These are phyloP conservation scores for Drosophila prostipennis DNA, from an alignment of 2,888 invertebrate species.

Conservation along the genomic window DNA sequence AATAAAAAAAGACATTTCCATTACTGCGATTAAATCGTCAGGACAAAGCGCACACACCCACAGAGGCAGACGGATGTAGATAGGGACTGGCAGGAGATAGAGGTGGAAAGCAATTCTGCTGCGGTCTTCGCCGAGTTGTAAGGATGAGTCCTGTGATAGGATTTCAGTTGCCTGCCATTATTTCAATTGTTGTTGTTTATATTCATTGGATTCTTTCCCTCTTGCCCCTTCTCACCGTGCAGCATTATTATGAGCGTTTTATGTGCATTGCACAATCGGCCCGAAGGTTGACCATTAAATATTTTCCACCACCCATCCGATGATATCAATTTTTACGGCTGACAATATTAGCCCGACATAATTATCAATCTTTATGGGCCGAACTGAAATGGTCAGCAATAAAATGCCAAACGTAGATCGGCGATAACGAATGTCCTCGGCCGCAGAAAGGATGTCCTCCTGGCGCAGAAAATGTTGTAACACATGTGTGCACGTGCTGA, in stretches of 20 bases:
- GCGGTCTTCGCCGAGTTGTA: conserved; percentile 49
- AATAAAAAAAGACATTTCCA: conserved; percentile 79
- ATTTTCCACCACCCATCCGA: conserved; percentile 43
- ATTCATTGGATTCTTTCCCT: conserved; percentile 63
- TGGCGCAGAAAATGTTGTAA: conserved; percentile 33
- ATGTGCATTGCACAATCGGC: conserved; percentile 52
- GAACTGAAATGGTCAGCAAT: conserved; percentile 57
- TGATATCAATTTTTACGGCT: conserved; percentile 72
- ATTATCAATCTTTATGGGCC: conserved; percentile 76
- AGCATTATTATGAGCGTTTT: conserved; percentile 53
- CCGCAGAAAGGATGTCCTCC: conserved; percentile 35
- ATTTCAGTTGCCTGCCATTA: conserved; percentile 64
- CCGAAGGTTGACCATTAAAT: conserved; percentile 57
- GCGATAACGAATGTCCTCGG: conserved; percentile 40
- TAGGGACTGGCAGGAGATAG: conserved; percentile 25
- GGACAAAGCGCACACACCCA: conserved; percentile 26
- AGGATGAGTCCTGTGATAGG: conserved; percentile 49
- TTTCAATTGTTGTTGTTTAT: conserved; percentile 79
- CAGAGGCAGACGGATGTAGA: neutral
- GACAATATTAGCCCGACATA: conserved; percentile 70
- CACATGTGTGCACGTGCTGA: conserved; percentile 56
- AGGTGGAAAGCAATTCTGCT: conserved; percentile 37
- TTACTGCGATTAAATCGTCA: conserved; percentile 79
- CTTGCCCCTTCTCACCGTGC: neutral
- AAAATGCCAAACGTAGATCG: conserved; percentile 57